phyloP scores from a whole-genome alignment of 1,140 invertebrate genomes.

The Triops cancriformis region DNA sequence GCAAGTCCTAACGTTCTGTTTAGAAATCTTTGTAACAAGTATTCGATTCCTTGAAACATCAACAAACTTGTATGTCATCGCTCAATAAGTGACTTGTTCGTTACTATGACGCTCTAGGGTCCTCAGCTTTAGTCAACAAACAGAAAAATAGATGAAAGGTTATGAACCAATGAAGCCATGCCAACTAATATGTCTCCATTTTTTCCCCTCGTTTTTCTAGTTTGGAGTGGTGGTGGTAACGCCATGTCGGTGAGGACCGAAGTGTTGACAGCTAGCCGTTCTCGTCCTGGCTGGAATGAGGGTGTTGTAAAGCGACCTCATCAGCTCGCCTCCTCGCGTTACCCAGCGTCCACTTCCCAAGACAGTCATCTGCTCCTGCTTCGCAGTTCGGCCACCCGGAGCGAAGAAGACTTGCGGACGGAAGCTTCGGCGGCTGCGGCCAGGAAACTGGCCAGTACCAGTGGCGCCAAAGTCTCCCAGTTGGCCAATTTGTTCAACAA shows the following conservation, averaged over 20 bases:
- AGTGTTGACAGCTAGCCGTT: constrained; percentile 35
- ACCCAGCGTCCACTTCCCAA: background rate
- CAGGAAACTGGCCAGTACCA: constrained; percentile 28
- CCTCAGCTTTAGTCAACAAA: no score
- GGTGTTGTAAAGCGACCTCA: background rate
- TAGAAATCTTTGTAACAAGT: no score
- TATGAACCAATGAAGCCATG: background rate
- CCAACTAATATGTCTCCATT: background rate
- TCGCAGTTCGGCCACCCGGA: background rate
- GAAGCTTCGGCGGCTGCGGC: background rate
- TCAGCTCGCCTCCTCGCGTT: background rate
- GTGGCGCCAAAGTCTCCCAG: constrained; percentile 76
- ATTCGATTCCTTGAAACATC: no score
- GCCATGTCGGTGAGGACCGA: constrained; percentile 33
- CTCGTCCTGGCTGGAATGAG: constrained; percentile 35
- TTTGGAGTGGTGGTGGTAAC: constrained; percentile 7
- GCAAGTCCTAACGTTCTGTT: no score
- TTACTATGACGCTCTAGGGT: no score
- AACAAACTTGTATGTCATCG: no score
- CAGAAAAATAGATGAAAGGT: background rate
- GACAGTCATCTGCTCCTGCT: background rate
- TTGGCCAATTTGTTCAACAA: constrained; percentile 79
- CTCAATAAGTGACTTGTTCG: no score
- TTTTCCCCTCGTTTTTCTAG: background rate
- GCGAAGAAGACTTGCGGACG: background rate